Base-by-base conservation (phyloP, 1,140 invertebrate genomes). In the Drosophila mayri region DNA sequence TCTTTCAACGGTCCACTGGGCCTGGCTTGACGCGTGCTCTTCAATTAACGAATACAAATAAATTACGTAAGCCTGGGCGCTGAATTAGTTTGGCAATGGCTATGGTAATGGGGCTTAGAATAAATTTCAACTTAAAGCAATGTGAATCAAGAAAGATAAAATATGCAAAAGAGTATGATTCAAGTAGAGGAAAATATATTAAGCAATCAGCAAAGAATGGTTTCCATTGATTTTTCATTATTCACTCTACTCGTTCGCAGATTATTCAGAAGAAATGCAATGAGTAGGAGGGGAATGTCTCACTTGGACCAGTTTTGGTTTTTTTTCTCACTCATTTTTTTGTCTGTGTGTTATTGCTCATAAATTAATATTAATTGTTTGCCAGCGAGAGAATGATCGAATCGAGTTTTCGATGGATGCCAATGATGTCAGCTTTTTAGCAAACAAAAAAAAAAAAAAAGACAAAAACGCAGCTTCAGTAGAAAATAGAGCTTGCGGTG, bases 351-450 rank as follows among this genome's bases (percentile, higher is more conserved):
- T 38, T 22, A 71, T 40, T 70, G 65, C 46, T 57, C 60, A 79
- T 79, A 83, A 83, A 80, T 88, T 63, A 79, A 65, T 80, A 83
- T 88, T 88, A 88, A 88, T 88, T 87, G 78, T 78, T 72, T 58
- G 32, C 54, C 63, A 43, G 62, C 22, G 61, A 49, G 54, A 43
- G 72, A 67, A 68, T 76, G 79, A 86, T 86, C 81, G 47, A 81
- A 86, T 81, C 74, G 40, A 30, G 38, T 35, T 20, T 43, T 62
- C 61, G 43, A 78, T 77, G 63, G 49, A 50, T 63, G 50, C 70
- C 62, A 73, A 86, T 86, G 82, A 86, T 86, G 83, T 86, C 83
- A 86, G 82, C 75, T 20, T 60, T 60, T 54, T 22, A 41, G 18
- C 38, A 22, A 46, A 22, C 30, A 30, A 28, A 40, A 18, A 28